Conservation (phyloP, 2,888 invertebrate species). For the Meteorus colon region DNA sequence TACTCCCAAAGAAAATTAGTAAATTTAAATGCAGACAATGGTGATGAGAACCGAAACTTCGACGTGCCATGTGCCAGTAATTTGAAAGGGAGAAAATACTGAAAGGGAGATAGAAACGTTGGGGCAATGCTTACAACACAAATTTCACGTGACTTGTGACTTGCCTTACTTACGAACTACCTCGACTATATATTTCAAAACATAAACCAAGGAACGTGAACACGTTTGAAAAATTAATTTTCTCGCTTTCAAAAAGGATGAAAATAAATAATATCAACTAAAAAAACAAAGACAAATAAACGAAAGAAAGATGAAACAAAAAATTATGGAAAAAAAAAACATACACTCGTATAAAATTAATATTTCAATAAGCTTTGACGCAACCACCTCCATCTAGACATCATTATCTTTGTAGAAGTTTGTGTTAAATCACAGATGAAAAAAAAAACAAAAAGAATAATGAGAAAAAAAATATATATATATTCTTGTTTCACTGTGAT, state of each 20-base stretch:
- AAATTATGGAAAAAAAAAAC: not conserved
- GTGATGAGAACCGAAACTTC: constrained; percentile 5
- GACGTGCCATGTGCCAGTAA: constrained; percentile 4
- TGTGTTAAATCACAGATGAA: not conserved
- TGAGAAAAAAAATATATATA: not conserved
- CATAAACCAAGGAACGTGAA: not conserved
- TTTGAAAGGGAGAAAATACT: not conserved
- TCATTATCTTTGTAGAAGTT: not conserved
- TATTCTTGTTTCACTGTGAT: not conserved
- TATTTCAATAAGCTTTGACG: not conserved
- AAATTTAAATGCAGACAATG: constrained; percentile 13
- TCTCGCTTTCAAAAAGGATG: not conserved
- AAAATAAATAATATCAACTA: not conserved
- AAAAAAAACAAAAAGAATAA: not conserved
- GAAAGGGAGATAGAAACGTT: not conserved
- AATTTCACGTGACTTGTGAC: constrained; percentile 7
- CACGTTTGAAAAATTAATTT: not conserved
- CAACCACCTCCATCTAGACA: not conserved
- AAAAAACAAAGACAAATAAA: not conserved
- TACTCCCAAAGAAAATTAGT: not conserved
- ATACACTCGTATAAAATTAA: not conserved
- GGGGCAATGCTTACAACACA: not conserved
- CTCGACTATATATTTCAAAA: not conserved
- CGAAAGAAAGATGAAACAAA: not conserved
- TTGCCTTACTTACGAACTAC: not conserved